Evolutionary conservation across 2,797 vertebrate species (phyloP).

Genomic region (Anableps anableps): DNA sequence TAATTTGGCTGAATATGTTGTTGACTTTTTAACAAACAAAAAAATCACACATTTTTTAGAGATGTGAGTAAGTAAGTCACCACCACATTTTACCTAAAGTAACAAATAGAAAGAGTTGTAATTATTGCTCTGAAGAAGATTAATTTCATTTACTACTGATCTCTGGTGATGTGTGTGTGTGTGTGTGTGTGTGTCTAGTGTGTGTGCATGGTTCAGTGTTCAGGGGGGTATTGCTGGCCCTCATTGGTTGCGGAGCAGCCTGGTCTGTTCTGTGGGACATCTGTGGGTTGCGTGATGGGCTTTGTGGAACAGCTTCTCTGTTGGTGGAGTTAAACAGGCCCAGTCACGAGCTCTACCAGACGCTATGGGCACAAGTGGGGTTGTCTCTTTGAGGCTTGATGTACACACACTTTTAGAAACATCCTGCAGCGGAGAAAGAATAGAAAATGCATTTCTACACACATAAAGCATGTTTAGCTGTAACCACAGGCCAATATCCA

Average conservation of each 20-base stretch:
- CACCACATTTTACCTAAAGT: not conserved
- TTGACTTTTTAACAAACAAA: too few species aligned
- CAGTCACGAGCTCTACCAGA: conserved; percentile 82
- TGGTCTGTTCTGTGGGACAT: conserved; percentile 82
- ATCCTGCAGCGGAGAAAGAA: conserved; percentile 34
- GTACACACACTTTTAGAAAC: conserved; percentile 65
- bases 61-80: too few species aligned
- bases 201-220: conserved; percentile 18
- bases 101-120: not conserved
- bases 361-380: conserved; percentile 77
- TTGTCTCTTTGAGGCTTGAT: conserved; percentile 67
- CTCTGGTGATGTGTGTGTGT: conserved; percentile 22
- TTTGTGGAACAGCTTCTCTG: conserved; percentile 77
- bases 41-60: too few species aligned
- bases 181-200: conserved; percentile 32
- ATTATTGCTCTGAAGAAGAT: conserved; percentile 16
- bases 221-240: conserved; percentile 62
- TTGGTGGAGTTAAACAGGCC: conserved; percentile 81
- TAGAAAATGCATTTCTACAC: conserved; percentile 40
- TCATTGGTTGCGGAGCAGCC: conserved; percentile 69
- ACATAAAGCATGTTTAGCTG: conserved; percentile 33
- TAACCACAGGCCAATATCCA: conserved; percentile 29
- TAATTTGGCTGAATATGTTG: too few species aligned
- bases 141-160: not conserved
- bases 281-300: conserved; percentile 84